Evolutionary conservation across 2,113 vertebrate species (phyloP), one percentile per base, ranked within the genome.

Genomic region (Chaenocephalus aceratus): DNA sequence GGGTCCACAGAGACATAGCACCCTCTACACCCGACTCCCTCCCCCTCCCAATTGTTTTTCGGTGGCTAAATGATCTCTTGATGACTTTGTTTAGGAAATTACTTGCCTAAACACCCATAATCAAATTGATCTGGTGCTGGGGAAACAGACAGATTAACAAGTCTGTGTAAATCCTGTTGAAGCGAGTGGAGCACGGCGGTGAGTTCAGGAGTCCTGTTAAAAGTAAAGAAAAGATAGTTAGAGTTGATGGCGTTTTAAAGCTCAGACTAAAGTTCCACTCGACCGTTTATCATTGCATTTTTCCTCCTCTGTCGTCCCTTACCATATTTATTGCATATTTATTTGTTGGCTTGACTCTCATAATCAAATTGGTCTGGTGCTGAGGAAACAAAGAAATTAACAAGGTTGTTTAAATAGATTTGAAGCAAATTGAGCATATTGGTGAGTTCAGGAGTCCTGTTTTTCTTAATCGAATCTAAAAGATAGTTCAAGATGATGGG

Each of bases 51-150:
- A 30, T 68, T 53, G 6, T 16, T 64, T 63, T 71, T 62, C 26
- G 9, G 12, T 70, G 69, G 76, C 83, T 67, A 63, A 75, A 77
- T 79, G 26, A 89, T 86, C 58, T 62, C 52, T 79, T 91, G 84
- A 90, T 82, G 68, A 81, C 80, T 87, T 90, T 87, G 88, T 86
- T 89, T 86, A 71, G 71, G 75, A 79, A 91, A 91, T 93, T 74
- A 91, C 79, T 77, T 78, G 76, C 76, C 62, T 82, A 87, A 88
- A 85, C 73, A 58, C 70, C 72, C 66, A 63, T 82, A 85, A 90
- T 92, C 75, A 75, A 77, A 88, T 84, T 72, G 80, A 89, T 88
- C 72, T 64, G 36, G 51, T 21, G 44, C 45, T 11, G 77, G 65
- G 57, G 53, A 77, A 82, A 66, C 10, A 10, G 68, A 80, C 64